Evolutionary conservation across 2,113 vertebrate species (phyloP).

Genomic region (Myodes glareolus): DNA sequence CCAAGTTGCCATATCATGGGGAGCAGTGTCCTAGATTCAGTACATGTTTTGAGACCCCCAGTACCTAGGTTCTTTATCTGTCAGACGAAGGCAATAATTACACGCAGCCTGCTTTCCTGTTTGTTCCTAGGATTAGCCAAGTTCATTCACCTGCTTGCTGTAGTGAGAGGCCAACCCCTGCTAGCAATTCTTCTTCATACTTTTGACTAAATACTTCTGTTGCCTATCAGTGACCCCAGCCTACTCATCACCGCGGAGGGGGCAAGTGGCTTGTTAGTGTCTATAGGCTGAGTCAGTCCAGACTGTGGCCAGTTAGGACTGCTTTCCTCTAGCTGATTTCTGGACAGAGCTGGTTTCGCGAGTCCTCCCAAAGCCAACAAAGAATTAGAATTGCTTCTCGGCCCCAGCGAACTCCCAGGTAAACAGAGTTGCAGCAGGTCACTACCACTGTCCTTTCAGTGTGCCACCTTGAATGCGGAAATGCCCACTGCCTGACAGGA

Average conservation of each 20-base stretch:
- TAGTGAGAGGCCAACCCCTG: not conserved
- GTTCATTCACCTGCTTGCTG: fast-evolving
- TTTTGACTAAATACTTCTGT: not conserved
- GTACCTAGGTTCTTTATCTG: not conserved
- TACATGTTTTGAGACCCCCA: not conserved
- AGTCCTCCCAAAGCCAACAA: constrained; percentile 41
- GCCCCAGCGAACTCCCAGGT: not conserved
- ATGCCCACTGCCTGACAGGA: not conserved
- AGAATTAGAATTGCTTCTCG: constrained; percentile 40
- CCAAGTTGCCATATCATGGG: not conserved
- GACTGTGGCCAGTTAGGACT: not conserved
- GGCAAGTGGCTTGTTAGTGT: not conserved
- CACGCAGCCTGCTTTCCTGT: fast-evolving
- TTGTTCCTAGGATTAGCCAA: not conserved
- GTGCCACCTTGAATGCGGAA: constrained; percentile 56
- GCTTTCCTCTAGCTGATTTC: not conserved
- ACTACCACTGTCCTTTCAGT: not conserved
- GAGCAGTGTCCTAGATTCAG: not conserved
- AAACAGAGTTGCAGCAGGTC: constrained; percentile 20
- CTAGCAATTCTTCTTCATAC: not conserved
- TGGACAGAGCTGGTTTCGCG: constrained; percentile 30
- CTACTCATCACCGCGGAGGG: not conserved
- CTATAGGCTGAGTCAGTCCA: constrained; percentile 44
- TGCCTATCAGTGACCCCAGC: not conserved
- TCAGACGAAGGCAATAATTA: not conserved